Evolutionary conservation across 64 coral and sea anemone species (phyloP).

Genomic region (Pocillopora verrucosa): DNA sequence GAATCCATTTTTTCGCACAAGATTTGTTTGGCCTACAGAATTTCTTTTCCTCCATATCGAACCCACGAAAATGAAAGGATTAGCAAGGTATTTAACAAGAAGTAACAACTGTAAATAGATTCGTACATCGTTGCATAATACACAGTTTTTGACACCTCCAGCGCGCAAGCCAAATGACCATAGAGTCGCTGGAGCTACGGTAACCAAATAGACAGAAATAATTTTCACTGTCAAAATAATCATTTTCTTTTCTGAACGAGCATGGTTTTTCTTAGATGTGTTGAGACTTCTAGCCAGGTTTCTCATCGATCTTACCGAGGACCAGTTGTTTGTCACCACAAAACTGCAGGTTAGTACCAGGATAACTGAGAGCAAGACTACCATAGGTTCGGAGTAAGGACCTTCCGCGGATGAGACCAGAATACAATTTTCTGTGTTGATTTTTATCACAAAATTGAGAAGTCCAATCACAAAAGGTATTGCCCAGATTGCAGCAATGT

Average conservation of each 20-base stretch:
- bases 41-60: not conserved
- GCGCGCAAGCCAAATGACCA: not conserved
- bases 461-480: not conserved
- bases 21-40: not conserved
- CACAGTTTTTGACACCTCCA: not conserved
- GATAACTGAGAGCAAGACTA: not conserved
- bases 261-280: not conserved
- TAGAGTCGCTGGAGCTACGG: not conserved
- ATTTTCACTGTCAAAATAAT: not conserved
- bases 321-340: not conserved
- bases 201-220: not conserved
- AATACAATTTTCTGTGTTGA: not conserved
- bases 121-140: not conserved
- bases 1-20: not conserved
- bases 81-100: not conserved
- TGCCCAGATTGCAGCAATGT: not conserved
- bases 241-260: not conserved
- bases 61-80: not conserved
- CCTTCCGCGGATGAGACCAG: not conserved
- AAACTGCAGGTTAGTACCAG: not conserved
- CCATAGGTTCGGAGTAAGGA: not conserved
- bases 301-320: not conserved
- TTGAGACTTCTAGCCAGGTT: not conserved
- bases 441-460: not conserved
- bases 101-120: not conserved